Evolutionary conservation across 2,113 vertebrate genomes (phyloP), one percentile per base, ranked within the genome.

Genomic region (Glaucomys volans): DNA sequence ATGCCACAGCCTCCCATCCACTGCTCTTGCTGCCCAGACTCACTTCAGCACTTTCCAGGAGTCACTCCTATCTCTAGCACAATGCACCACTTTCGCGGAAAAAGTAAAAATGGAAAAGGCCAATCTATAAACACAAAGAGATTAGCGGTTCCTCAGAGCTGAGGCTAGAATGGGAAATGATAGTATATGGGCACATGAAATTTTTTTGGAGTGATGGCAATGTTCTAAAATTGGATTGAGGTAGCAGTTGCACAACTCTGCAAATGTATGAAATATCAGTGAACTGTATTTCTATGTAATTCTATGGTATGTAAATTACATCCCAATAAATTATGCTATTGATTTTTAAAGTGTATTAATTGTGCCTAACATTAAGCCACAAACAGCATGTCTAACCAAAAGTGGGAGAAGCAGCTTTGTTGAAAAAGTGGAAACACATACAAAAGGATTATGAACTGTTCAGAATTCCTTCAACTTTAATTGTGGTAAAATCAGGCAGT

Each of bases 401-500:
- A 20, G 4, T 35, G 9, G 32, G 40, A 59, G 54, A 72, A 54
- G 62, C 0, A 13, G 40, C 40, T 94, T 47, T 87, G 52, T 72
- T 35, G 10, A 44, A 81, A 96, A 80, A 3, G 18, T 16, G 0
- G 79, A 82, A 85, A 95, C 40, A 94, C 2, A 94, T 98, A 95
- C 87, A 96, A 95, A 2, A 66, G 86, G 12, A 12, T 47, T 91
- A 98, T 97, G 79, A 57, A 90, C 26, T 97, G 98, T 98, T 98
- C 18, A 0, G 90, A 97, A 98, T 97, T 98, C 89, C 97, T 98
- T 97, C 81, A 92, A 64, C 37, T 98, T 85, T 74, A 98, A 98
- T 98, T 64, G 74, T 57, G 13, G 76, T 97, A 94, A 97, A 97
- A 95, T 97, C 2, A 0, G 96, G 97, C 97, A 97, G 95, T 94